Evolutionary conservation across 2,113 vertebrate genomes (phyloP).

Genomic region (Clarias gariepinus): DNA sequence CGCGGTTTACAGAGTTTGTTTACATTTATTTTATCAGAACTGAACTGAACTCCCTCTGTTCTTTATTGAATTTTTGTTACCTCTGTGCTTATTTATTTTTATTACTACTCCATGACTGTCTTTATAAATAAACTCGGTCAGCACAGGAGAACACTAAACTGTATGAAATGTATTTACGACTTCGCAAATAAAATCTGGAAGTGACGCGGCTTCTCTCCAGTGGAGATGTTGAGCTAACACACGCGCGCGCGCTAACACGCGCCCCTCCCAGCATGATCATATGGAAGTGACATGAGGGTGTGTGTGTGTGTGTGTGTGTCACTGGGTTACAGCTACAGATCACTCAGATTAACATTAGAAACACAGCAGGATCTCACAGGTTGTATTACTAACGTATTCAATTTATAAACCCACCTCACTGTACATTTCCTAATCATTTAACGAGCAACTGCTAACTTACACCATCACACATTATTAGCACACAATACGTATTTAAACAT

Average conservation of each 20-base stretch:
- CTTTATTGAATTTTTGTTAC: background rate
- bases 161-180: background rate
- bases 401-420: background rate
- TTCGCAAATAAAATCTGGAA: background rate
- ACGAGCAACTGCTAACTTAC: background rate
- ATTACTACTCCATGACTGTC: background rate
- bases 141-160: background rate
- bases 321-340: background rate
- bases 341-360: background rate
- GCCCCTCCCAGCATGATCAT: background rate
- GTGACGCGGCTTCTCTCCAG: background rate
- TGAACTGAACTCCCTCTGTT: background rate
- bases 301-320: background rate
- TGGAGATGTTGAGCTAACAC: background rate
- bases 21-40: background rate
- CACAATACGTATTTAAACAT: no score
- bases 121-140: background rate
- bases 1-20: background rate
- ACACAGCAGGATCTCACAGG: background rate
- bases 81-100: background rate
- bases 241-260: background rate
- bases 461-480: background rate
- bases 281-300: conserved; percentile 19
- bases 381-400: background rate
- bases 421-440: background rate